Conservation (phyloP, 2,113 vertebrate genomes). For the Hipposideros armiger region DNA sequence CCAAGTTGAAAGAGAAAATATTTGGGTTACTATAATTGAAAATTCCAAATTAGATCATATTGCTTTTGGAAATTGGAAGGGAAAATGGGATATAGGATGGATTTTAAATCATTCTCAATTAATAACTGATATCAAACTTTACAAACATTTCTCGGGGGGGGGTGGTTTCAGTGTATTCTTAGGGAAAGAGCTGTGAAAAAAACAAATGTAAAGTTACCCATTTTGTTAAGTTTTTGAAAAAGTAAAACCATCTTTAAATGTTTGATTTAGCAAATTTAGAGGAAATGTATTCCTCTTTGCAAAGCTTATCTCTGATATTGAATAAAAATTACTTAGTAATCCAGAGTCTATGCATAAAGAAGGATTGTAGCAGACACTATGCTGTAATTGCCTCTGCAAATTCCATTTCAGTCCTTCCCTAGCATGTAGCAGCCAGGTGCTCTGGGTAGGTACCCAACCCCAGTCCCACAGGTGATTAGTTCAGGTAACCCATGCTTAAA, state of each 20-base stretch:
- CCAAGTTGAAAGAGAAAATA: conserved; percentile 15
- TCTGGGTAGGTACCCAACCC: neutral
- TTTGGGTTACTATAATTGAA: neutral
- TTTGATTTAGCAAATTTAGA: conserved; percentile 30
- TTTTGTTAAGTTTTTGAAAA: conserved; percentile 1
- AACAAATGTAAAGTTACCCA: neutral
- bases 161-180: neutral
- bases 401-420: neutral
- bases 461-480: neutral
- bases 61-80: conserved; percentile 35
- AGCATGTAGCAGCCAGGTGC: neutral
- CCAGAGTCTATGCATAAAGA: neutral
- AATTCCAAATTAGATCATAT: neutral
- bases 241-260: conserved; percentile 32
- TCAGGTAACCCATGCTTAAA: neutral
- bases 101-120: conserved; percentile 41
- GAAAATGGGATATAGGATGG: neutral
- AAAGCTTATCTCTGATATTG: neutral
- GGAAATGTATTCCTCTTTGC: conserved; percentile 15
- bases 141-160: neutral
- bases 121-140: neutral
- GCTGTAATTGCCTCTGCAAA: neutral
- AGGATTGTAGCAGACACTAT: neutral
- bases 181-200: neutral
- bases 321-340: conserved; percentile 1